These are phyloP conservation scores for Orchestes rusci DNA, from an alignment of 2,888 invertebrate genomes.

Conservation along the genomic window DNA sequence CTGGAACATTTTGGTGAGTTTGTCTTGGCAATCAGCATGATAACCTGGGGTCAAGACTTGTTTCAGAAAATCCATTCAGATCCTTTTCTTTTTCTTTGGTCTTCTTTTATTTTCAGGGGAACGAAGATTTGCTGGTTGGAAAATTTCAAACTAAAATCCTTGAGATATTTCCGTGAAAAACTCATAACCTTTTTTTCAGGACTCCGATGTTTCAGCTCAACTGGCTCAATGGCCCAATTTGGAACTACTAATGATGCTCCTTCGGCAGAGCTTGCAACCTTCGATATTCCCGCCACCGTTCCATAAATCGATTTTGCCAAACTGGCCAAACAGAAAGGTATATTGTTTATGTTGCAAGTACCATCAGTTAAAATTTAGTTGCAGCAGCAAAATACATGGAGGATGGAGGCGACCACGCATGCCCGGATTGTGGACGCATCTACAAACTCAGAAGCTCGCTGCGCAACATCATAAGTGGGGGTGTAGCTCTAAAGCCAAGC, in stretches of 20 bases:
- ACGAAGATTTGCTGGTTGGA: too few species aligned
- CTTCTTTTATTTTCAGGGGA: too few species aligned
- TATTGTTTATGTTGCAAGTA: background rate
- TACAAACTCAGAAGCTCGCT: constrained; percentile 74
- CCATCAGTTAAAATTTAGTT: background rate
- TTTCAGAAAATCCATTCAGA: too few species aligned
- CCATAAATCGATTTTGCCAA: constrained; percentile 17
- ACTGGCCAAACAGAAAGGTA: constrained; percentile 17
- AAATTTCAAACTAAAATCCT: too few species aligned
- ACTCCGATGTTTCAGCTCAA: constrained; percentile 51
- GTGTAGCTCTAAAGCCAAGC: constrained; percentile 71
- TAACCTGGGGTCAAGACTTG: too few species aligned
- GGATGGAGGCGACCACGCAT: constrained; percentile 17
- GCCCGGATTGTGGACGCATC: constrained; percentile 49
- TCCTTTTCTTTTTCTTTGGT: too few species aligned
- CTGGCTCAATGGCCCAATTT: constrained; percentile 71
- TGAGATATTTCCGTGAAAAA: too few species aligned
- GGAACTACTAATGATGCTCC: constrained; percentile 60
- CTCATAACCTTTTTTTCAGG: too few species aligned
- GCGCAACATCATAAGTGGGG: constrained; percentile 77
- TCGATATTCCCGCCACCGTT: constrained; percentile 40
- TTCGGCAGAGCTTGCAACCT: constrained; percentile 47
- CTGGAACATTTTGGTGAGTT: too few species aligned
- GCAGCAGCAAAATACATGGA: too few species aligned
- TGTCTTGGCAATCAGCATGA: too few species aligned